These are phyloP conservation scores for Pardosa pseudoannulata DNA, from an alignment of 2,888 invertebrate genomes.

Conservation along the genomic window DNA sequence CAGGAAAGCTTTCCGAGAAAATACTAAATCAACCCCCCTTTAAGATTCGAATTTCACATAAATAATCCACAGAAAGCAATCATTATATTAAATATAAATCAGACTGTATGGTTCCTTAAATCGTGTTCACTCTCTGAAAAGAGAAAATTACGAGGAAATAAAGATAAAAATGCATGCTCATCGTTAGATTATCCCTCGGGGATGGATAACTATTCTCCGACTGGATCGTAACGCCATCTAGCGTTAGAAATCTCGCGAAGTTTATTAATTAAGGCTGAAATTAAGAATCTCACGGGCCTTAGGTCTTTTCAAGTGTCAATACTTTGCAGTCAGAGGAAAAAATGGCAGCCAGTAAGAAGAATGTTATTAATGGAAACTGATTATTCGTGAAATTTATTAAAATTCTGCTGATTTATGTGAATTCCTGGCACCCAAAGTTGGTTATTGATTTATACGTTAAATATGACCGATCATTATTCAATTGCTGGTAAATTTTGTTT, in stretches of 20 bases:
- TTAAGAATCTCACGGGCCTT: too few species aligned
- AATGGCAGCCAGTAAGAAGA: too few species aligned
- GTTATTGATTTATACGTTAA: too few species aligned
- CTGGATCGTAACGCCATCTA: background rate
- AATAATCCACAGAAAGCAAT: background rate
- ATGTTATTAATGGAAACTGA: too few species aligned
- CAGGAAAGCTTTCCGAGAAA: background rate
- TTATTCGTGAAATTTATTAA: too few species aligned
- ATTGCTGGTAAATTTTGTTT: too few species aligned
- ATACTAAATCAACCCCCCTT: background rate
- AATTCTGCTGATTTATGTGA: too few species aligned
- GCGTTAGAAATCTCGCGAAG: background rate
- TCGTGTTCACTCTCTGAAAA: background rate
- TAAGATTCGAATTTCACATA: background rate
- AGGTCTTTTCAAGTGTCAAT: too few species aligned
- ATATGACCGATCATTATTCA: too few species aligned
- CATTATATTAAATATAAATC: slow-evolving; percentile 3
- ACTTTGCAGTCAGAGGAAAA: too few species aligned
- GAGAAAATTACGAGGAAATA: slow-evolving; percentile 3
- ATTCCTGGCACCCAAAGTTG: too few species aligned
- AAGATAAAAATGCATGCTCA: slow-evolving; percentile 8
- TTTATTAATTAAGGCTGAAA: background rate
- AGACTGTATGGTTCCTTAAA: background rate
- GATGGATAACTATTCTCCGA: background rate
- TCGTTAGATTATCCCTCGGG: background rate